phyloP scores from a whole-genome alignment of 2,888 invertebrate genomes.

The Scelioninae gen. 1 region DNA sequence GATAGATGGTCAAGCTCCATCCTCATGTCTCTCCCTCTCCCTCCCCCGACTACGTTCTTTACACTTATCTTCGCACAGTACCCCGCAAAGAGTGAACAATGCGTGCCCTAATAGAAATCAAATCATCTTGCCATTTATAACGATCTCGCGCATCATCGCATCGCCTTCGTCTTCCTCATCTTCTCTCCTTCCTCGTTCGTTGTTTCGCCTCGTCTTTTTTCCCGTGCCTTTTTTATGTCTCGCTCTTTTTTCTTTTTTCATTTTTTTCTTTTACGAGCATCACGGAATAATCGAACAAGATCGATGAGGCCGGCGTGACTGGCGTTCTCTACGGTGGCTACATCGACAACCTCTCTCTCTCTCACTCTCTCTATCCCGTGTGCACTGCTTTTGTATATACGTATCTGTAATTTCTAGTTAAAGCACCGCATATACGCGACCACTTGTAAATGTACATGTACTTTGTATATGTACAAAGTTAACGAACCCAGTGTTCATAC shows the following conservation, averaged over 20 bases:
- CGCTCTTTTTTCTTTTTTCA: slow-evolving; percentile 51
- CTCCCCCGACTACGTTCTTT: background rate
- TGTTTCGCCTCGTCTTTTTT: slow-evolving; percentile 72
- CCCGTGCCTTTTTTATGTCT: slow-evolving; percentile 28
- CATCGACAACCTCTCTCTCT: slow-evolving; percentile 40
- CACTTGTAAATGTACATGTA: too few relatives aligned
- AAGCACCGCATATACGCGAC: too few relatives aligned
- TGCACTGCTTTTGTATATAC: too few relatives aligned
- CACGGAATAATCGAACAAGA: slow-evolving; percentile 85
- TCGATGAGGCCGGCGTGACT: slow-evolving; percentile 84
- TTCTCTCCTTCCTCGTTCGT: slow-evolving; percentile 62
- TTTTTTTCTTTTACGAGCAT: slow-evolving; percentile 81
- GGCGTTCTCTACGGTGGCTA: slow-evolving; percentile 72
- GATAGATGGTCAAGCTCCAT: slow-evolving; percentile 44
- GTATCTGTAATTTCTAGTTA: too few relatives aligned
- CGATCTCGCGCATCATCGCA: slow-evolving; percentile 70
- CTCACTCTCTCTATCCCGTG: too few relatives aligned
- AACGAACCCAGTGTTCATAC: too few relatives aligned
- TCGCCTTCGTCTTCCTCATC: slow-evolving; percentile 60
- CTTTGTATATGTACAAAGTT: too few relatives aligned
- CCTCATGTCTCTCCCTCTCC: background rate
- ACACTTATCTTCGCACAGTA: slow-evolving; percentile 52
- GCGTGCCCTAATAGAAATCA: slow-evolving; percentile 83
- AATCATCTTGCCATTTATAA: slow-evolving; percentile 81
- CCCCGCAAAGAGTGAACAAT: slow-evolving; percentile 80